These are phyloP conservation scores for Miltochrista miniata DNA, from an alignment of 2,888 invertebrate species.

Conservation along the genomic window DNA sequence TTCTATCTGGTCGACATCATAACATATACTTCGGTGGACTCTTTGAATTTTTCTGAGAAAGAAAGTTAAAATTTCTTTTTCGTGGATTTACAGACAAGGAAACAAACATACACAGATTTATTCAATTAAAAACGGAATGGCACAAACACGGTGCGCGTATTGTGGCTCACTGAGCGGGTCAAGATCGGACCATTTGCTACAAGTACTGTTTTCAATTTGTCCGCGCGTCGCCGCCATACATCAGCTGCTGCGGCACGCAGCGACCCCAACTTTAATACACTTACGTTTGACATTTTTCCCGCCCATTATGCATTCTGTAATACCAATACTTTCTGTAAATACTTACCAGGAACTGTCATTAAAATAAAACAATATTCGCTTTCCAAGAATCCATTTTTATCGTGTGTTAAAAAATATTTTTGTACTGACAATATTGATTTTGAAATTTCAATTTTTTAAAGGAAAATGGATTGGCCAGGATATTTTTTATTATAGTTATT, in stretches of 20 bases:
- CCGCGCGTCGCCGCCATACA: slow-evolving; percentile 62
- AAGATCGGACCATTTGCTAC: slow-evolving; percentile 74
- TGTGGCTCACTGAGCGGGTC: slow-evolving; percentile 49
- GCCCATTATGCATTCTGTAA: slow-evolving; percentile 72
- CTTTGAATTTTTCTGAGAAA: too few species aligned
- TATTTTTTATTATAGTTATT: slow-evolving; percentile 13
- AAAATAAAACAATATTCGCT: slow-evolving; percentile 32
- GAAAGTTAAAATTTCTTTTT: too few species aligned
- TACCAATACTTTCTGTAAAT: slow-evolving; percentile 65
- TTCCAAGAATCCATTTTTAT: slow-evolving; percentile 42
- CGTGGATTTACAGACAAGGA: background rate
- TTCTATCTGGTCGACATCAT: too few species aligned
- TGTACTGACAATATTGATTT: background rate
- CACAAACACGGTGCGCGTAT: slow-evolving; percentile 31
- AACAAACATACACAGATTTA: slow-evolving; percentile 7
- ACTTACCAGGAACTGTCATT: slow-evolving; percentile 56
- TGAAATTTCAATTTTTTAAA: background rate
- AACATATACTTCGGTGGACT: too few species aligned
- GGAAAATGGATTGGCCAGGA: background rate
- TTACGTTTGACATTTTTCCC: slow-evolving; percentile 75
- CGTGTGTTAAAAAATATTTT: slow-evolving; percentile 9
- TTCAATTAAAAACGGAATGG: slow-evolving; percentile 13
- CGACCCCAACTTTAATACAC: slow-evolving; percentile 74
- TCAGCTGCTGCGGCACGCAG: slow-evolving; percentile 67
- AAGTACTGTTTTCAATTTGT: slow-evolving; percentile 79